These are phyloP conservation scores for Enoplosus armatus DNA, from an alignment of 2,797 vertebrate genomes.

Conservation along the genomic window DNA sequence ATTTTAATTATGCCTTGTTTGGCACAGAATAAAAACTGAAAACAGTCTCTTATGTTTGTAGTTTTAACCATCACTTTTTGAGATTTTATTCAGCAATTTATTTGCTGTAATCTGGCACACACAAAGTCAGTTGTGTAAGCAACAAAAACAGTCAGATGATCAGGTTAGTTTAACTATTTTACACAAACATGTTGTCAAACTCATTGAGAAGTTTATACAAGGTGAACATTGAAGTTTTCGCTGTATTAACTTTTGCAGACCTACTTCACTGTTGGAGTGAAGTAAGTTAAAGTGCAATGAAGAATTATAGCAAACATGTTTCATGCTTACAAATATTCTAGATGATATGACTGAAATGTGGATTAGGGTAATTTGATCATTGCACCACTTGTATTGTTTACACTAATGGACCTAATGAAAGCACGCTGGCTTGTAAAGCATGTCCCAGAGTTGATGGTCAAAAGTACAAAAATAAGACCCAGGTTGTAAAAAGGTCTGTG, in stretches of 20 bases:
- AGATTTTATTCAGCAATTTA: not conserved
- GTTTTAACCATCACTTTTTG: not conserved
- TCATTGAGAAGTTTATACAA: not conserved
- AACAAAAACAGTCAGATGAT: not conserved
- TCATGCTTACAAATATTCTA: not conserved
- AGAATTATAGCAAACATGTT: not conserved
- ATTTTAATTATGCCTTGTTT: rapidly evolving
- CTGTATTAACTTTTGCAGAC: not conserved
- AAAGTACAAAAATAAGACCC: not conserved
- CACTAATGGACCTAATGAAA: not conserved
- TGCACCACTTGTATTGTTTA: not conserved
- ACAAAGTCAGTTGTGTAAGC: not conserved
- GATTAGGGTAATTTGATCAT: not conserved
- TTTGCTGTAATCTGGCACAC: not conserved
- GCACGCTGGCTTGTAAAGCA: not conserved
- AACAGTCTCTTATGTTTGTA: not conserved
- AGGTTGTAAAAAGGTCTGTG: not conserved
- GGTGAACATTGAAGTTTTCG: not conserved
- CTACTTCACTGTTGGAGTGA: not conserved
- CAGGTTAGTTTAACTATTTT: not conserved
- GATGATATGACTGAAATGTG: not conserved
- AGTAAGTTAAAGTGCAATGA: not conserved
- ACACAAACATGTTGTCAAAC: not conserved
- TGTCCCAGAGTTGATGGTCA: not conserved
- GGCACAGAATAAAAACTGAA: not conserved